A percentile compares a stretch with the other conserved stretches of the same genome.
phyloP scores from a whole-genome alignment of 2,113 vertebrate species.

The Dicaeum eximium region DNA sequence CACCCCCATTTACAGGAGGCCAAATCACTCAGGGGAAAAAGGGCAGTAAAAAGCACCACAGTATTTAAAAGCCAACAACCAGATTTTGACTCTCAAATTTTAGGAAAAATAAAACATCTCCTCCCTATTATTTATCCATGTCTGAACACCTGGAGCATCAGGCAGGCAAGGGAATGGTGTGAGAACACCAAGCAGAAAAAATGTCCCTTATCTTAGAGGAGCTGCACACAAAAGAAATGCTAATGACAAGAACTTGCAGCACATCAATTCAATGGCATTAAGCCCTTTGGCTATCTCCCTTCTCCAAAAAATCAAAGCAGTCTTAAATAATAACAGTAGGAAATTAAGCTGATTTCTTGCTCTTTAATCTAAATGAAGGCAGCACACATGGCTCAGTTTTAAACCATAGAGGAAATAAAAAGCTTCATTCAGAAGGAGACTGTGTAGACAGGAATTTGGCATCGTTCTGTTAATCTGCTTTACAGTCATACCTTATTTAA shows the following conservation, averaged over 20 bases:
- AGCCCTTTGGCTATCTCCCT: background rate
- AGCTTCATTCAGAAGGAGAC: background rate
- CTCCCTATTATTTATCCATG: rapidly evolving
- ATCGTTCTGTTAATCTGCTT: background rate
- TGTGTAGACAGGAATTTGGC: background rate
- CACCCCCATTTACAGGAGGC: background rate
- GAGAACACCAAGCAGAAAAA: background rate
- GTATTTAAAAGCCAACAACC: background rate
- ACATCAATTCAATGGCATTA: background rate
- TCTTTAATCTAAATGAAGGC: background rate
- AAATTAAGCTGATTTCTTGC: constrained; percentile 21
- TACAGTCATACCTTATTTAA: constrained; percentile 10
- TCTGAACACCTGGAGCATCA: background rate
- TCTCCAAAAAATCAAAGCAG: constrained; percentile 2
- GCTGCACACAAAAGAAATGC: background rate
- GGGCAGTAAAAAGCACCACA: background rate
- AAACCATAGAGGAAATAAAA: background rate
- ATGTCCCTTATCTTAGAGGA: background rate
- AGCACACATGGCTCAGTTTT: background rate
- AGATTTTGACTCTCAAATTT: background rate
- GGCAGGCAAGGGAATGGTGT: background rate
- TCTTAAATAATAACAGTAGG: background rate
- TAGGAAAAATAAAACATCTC: background rate
- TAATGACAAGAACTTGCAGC: background rate
- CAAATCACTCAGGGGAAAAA: background rate